These are phyloP conservation scores for Hemistola chrysoprasaria DNA, from an alignment of 2,888 invertebrate species.

Conservation along the genomic window DNA sequence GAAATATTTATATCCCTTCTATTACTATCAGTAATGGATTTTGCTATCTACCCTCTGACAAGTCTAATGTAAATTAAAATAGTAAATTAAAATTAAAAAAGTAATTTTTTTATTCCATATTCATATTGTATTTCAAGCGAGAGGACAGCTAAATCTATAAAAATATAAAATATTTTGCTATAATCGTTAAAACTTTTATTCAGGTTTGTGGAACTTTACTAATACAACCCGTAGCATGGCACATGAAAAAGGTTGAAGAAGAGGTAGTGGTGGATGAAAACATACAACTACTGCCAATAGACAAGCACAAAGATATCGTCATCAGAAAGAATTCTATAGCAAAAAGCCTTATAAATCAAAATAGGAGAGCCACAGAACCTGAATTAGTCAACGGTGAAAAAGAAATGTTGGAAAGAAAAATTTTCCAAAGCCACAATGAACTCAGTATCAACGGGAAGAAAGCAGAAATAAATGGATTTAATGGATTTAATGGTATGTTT, in stretches of 20 bases:
- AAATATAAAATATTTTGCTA: no score
- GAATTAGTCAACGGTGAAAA: conserved; percentile 35
- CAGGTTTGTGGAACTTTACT: conserved; percentile 82
- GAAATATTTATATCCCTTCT: no score
- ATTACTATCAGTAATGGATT: no score
- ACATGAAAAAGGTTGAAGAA: conserved; percentile 70
- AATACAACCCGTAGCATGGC: conserved; percentile 83
- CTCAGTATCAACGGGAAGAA: conserved; percentile 37
- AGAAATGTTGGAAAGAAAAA: conserved; percentile 28
- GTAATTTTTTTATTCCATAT: no score
- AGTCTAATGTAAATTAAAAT: no score
- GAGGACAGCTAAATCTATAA: no score
- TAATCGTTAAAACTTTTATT: conserved; percentile 20
- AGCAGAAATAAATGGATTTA: conserved; percentile 40
- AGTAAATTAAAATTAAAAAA: no score
- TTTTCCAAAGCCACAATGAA: conserved; percentile 49
- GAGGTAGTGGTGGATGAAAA: conserved; percentile 63
- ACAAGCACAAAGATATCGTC: conserved; percentile 51
- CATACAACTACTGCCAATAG: conserved; percentile 49
- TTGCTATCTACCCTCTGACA: no score
- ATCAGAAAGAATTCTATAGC: conserved; percentile 50
- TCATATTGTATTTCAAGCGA: no score
- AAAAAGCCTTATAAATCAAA: conserved; percentile 40
- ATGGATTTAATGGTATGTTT: conserved; percentile 47
- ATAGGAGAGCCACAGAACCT: conserved; percentile 34